Evolutionary conservation across 2,113 vertebrate genomes (phyloP).

Genomic region (Aptenodytes patagonicus): DNA sequence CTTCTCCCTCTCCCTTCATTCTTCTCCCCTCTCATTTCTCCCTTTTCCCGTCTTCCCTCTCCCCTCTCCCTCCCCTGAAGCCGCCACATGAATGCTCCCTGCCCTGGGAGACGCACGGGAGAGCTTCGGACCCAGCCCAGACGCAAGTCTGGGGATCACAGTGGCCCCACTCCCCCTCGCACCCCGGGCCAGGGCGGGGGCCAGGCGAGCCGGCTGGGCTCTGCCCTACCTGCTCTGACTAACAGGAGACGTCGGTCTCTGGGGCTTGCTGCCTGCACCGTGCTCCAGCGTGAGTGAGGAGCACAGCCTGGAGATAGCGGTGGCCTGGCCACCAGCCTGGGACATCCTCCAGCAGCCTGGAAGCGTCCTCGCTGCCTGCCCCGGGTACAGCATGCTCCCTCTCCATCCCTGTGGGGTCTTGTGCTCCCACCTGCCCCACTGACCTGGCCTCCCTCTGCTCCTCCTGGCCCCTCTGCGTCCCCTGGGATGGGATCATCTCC

Average conservation of each 20-base stretch:
- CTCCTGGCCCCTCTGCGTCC: neutral
- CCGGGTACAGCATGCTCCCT: fast-evolving
- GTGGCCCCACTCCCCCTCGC: neutral
- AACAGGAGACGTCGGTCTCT: neutral
- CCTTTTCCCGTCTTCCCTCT: neutral
- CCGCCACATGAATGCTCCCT: fast-evolving
- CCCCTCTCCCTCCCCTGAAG: neutral
- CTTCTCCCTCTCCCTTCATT: neutral
- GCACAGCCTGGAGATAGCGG: neutral
- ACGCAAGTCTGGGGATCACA: fast-evolving
- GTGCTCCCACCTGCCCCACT: neutral
- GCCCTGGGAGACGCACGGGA: fast-evolving
- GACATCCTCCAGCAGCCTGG: neutral
- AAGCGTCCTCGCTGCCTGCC: neutral
- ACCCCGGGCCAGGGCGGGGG: neutral
- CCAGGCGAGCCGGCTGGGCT: neutral
- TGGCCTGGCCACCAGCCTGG: neutral
- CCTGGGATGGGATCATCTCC: neutral
- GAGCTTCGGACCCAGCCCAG: neutral
- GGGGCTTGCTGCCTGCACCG: fast-evolving
- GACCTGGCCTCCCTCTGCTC: neutral
- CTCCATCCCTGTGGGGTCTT: fast-evolving
- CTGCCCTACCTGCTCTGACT: neutral
- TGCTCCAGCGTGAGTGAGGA: neutral
- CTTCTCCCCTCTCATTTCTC: neutral